phyloP scores from a whole-genome alignment of 2,797 vertebrate genomes.

The Dendrocincla tyrannina region DNA sequence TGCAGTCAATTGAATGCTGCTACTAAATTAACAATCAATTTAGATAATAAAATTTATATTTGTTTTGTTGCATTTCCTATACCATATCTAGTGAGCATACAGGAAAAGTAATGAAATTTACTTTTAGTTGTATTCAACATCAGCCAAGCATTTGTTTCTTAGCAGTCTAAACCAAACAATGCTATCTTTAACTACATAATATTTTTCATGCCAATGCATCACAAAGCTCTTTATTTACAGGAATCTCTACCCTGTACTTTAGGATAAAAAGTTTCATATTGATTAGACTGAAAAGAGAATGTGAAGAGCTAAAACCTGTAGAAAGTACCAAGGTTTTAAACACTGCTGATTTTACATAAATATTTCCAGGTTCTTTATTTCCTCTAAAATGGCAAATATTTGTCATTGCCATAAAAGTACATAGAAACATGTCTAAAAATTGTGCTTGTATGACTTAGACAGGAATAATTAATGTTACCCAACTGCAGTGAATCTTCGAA shows the following conservation, averaged over 20 bases:
- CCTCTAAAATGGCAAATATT: background rate
- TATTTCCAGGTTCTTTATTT: background rate
- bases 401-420: background rate
- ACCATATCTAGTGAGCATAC: background rate
- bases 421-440: background rate
- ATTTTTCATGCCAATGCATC: background rate
- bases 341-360: background rate
- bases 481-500: background rate
- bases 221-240: background rate
- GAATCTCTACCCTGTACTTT: background rate
- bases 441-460: background rate
- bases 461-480: background rate
- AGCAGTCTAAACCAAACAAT: background rate
- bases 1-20: background rate
- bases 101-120: background rate
- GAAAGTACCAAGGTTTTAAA: background rate
- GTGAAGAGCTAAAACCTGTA: background rate
- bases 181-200: background rate
- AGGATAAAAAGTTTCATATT: background rate
- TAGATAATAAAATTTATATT: background rate
- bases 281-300: background rate
- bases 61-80: background rate
- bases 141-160: background rate
- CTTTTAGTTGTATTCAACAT: background rate
- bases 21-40: background rate